Evolutionary conservation across 2,888 invertebrate species (phyloP), one percentile per base, ranked within the genome.

Genomic region (Neoscelio sp.): DNA sequence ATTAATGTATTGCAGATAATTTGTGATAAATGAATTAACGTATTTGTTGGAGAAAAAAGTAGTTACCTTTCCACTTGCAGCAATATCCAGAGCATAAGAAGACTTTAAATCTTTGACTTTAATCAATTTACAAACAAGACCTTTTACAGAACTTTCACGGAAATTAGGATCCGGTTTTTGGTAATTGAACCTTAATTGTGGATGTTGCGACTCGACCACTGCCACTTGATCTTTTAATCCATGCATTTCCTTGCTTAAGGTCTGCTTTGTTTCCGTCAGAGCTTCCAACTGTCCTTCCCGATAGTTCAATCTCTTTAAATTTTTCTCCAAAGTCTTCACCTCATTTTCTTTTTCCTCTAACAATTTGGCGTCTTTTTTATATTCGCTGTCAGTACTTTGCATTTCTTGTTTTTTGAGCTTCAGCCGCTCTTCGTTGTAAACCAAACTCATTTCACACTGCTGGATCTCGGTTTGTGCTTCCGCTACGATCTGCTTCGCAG

Each of bases 11-110:
- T n/a, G n/a, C n/a, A n/a, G n/a, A n/a, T n/a, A n/a, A n/a, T n/a
- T n/a, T n/a, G n/a, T n/a, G n/a, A n/a, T n/a, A n/a, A n/a, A n/a
- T n/a, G n/a, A n/a, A n/a, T n/a, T n/a, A n/a, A n/a, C n/a, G n/a
- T n/a, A n/a, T n/a, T n/a, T n/a, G n/a, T n/a, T n/a, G n/a, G n/a
- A 40, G n/a, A n/a, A n/a, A 91, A 92, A 90, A n/a, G n/a, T n/a
- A n/a, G n/a, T n/a, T 90, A 97, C 97, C 92, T 93, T 94, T 75
- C 95, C 96, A 4, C 97, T 97, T 10, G 96, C 97, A 5, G 95
- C 95, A 12, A 95, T 94, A 89, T 98, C 97, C 64, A 99, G 90
- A 1, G 98, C 98, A 44, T 94, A 93, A 58, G 94, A 94, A 87
- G 94, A 93, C 17, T 90, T 90, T 1, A 92, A 92, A 88, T 98